phyloP scores from a whole-genome alignment of 2,888 invertebrate species.

The Allacma fusca region DNA sequence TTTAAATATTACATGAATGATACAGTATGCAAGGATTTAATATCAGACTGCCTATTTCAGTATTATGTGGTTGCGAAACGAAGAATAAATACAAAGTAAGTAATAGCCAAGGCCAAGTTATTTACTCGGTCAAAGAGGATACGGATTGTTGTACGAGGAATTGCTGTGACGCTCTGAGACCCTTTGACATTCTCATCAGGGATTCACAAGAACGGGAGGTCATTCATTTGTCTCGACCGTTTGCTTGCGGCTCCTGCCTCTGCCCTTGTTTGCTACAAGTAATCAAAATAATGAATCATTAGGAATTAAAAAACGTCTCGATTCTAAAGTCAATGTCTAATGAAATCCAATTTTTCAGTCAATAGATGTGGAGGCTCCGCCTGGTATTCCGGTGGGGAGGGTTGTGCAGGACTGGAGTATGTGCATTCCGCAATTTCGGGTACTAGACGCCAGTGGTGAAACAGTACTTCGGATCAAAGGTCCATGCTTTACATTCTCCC shows the following conservation, averaged over 20 bases:
- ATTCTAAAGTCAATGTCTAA: not conserved
- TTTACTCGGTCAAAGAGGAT: conserved; percentile 83
- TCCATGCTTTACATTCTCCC: conserved; percentile 78
- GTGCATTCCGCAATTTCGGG: conserved; percentile 75
- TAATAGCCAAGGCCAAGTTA: conserved; percentile 79
- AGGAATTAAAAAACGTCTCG: too few species aligned
- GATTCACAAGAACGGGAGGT: conserved; percentile 85
- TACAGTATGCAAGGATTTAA: too few species aligned
- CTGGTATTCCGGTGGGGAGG: conserved; percentile 75
- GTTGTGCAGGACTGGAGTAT: conserved; percentile 76
- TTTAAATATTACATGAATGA: not conserved
- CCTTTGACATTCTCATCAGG: conserved; percentile 86
- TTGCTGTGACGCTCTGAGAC: conserved; percentile 81
- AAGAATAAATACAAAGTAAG: conserved; percentile 87
- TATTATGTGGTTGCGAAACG: conserved; percentile 84
- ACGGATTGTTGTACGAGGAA: conserved; percentile 84
- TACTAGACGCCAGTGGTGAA: conserved; percentile 78
- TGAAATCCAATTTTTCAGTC: conserved; percentile 66
- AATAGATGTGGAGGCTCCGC: conserved; percentile 79
- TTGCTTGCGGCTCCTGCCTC: conserved; percentile 82
- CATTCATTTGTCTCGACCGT: conserved; percentile 81
- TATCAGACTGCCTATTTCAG: conserved; percentile 64
- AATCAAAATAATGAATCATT: not conserved
- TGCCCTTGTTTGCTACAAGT: conserved; percentile 80
- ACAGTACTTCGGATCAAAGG: conserved; percentile 81